phyloP scores from a whole-genome alignment of 2,797 vertebrate genomes.

The Vireo griseus region DNA sequence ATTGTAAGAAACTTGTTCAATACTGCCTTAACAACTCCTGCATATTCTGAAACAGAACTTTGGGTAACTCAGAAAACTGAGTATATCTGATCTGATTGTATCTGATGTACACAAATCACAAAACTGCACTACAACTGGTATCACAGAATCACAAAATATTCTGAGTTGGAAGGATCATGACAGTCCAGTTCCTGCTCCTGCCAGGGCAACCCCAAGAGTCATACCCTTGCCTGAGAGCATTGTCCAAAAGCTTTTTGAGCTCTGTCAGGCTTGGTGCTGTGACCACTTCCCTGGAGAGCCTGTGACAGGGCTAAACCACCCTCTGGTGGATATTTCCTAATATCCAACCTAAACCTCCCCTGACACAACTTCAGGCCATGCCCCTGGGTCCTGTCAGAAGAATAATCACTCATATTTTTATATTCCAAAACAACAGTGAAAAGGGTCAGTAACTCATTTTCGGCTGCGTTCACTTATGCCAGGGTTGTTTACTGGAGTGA shows the following conservation, averaged over 20 bases:
- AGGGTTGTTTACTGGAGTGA: background rate
- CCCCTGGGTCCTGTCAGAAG: background rate
- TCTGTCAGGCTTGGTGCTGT: background rate
- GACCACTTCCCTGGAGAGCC: too few relatives aligned
- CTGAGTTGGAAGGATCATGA: background rate
- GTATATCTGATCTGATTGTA: background rate
- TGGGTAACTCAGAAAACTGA: background rate
- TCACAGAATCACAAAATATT: background rate
- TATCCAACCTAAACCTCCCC: background rate
- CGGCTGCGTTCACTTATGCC: rapidly evolving
- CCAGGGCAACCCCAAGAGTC: background rate
- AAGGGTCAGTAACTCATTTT: background rate
- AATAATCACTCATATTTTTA: background rate
- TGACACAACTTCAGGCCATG: background rate
- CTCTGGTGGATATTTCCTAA: background rate
- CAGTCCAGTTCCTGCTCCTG: background rate
- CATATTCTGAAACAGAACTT: background rate
- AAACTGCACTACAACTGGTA: background rate
- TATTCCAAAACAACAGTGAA: background rate
- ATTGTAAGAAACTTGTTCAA: background rate
- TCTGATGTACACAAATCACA: background rate
- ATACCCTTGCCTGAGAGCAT: background rate
- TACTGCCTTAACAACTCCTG: background rate
- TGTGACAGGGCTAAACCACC: background rate
- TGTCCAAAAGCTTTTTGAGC: background rate